These are phyloP conservation scores for Neoarius graeffei DNA, from an alignment of 2,113 vertebrate genomes.

Conservation along the genomic window DNA sequence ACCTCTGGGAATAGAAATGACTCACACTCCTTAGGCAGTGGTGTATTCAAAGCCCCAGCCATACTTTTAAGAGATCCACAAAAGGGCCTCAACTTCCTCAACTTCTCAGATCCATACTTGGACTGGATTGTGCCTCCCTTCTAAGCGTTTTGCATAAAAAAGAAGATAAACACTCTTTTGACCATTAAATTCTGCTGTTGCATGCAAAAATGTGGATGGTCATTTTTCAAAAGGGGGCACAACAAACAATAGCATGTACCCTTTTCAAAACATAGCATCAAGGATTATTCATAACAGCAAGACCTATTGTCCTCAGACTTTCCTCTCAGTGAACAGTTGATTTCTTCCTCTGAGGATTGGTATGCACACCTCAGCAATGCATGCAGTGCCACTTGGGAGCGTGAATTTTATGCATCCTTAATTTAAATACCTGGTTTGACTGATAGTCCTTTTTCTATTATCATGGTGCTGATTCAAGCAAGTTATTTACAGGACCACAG, in stretches of 20 bases:
- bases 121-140: neutral
- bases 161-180: neutral
- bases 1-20: neutral
- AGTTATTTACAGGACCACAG: neutral
- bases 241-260: neutral
- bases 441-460: neutral
- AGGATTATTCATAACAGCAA: neutral
- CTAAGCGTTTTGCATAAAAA: neutral
- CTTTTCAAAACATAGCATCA: neutral
- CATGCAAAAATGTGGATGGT: neutral
- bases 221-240: slow-evolving; percentile 20
- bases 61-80: neutral
- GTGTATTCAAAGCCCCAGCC: neutral
- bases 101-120: neutral
- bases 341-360: neutral
- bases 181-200: neutral
- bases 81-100: neutral
- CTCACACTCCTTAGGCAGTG: neutral
- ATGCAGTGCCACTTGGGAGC: neutral
- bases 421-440: neutral
- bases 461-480: slow-evolving; percentile 1
- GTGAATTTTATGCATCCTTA: neutral
- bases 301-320: neutral
- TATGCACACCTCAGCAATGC: neutral
- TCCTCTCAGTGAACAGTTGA: neutral